phyloP scores from a whole-genome alignment of 2,797 vertebrate genomes.

The Furcifer pardalis region DNA sequence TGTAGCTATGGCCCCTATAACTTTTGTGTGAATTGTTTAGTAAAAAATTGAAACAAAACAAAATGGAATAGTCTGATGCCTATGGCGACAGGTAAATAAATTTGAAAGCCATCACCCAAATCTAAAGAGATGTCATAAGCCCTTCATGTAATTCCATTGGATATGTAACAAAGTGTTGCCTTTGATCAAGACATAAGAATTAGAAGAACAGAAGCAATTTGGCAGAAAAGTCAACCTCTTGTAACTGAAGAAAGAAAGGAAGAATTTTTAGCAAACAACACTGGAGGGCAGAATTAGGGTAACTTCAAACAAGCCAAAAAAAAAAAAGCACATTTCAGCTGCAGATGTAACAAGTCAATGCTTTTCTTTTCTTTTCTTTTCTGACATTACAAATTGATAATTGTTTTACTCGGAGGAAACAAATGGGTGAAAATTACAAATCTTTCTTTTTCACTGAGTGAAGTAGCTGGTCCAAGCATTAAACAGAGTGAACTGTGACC shows the following conservation, averaged over 20 bases:
- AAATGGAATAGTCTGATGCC: not conserved
- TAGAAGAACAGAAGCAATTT: not conserved
- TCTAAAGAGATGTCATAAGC: not conserved
- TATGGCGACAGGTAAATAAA: not conserved
- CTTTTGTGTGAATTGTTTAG: not conserved
- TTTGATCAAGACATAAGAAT: not conserved
- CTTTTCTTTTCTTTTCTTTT: not conserved
- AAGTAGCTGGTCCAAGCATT: not conserved
- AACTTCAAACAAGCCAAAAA: not conserved
- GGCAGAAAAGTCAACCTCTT: not conserved
- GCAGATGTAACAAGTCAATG: not conserved
- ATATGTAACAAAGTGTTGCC: not conserved
- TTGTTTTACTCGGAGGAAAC: not conserved
- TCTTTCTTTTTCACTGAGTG: not conserved
- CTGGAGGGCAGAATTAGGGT: not conserved
- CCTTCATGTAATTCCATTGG: constrained; percentile 7
- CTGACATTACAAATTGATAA: not conserved
- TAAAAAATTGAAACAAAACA: not conserved
- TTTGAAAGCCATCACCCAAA: constrained; percentile 18
- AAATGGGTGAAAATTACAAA: not conserved
- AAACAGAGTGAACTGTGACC: not conserved
- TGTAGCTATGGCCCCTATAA: not conserved
- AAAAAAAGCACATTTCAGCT: not conserved
- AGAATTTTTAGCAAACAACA: not conserved
- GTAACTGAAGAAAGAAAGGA: not conserved